Conservation (phyloP, 1,140 invertebrate species). For the Acromyrmex charruanus region DNA sequence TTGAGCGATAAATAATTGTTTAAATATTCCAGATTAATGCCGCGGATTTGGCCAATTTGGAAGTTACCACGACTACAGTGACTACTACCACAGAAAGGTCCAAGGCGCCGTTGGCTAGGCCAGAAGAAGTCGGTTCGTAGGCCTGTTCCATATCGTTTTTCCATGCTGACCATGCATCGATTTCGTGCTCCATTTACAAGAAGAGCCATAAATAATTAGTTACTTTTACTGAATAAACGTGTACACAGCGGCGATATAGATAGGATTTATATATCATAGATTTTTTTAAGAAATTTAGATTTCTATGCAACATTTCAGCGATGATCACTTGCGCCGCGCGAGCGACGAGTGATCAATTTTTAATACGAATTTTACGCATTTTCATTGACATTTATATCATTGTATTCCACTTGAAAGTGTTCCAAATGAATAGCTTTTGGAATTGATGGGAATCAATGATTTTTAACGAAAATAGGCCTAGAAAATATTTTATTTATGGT, state of each 20-base stretch:
- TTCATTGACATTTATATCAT: conserved; percentile 47
- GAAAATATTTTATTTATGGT: conserved; percentile 52
- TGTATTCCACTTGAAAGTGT: conserved; percentile 62
- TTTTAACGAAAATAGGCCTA: conserved; percentile 70
- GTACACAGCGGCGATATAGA: conserved; percentile 77
- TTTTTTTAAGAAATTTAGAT: conserved; percentile 78
- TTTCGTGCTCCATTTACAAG: conserved; percentile 63
- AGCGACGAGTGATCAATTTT: conserved; percentile 58
- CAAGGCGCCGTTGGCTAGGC: conserved; percentile 84
- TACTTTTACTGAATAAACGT: conserved; percentile 72
- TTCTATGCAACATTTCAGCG: conserved; percentile 71
- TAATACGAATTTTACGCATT: conserved; percentile 61
- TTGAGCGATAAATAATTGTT: conserved; percentile 15
- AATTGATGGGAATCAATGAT: conserved; percentile 43
- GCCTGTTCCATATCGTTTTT: conserved; percentile 64
- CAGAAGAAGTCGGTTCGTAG: conserved; percentile 85
- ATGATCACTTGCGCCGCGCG: conserved; percentile 58
- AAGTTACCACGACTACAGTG: conserved; percentile 85
- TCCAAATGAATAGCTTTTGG: conserved; percentile 39
- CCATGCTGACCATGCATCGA: conserved; percentile 55
- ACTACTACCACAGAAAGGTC: conserved; percentile 83
- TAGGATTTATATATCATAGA: conserved; percentile 79
- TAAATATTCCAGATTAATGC: conserved; percentile 83
- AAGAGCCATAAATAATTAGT: conserved; percentile 64
- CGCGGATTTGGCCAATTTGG: conserved; percentile 84